Evolutionary conservation across 2,113 vertebrate species (phyloP).

Genomic region (Rhynchomys soricoides): DNA sequence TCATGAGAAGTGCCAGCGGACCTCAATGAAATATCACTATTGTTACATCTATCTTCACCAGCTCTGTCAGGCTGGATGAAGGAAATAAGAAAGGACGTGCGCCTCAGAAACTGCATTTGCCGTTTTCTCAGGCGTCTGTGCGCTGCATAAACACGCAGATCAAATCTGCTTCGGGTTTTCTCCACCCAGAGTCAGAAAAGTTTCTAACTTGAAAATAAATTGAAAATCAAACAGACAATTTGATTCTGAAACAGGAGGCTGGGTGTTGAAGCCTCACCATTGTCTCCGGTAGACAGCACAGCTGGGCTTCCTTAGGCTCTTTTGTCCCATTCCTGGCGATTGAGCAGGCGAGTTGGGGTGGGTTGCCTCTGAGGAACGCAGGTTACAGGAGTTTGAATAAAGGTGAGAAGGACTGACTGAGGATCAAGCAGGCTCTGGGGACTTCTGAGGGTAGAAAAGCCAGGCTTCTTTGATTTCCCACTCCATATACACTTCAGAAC

Average conservation of each 20-base stretch:
- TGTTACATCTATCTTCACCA: slow-evolving; percentile 68
- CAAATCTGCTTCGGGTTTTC: slow-evolving; percentile 58
- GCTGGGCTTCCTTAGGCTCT: slow-evolving; percentile 42
- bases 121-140: slow-evolving; percentile 51
- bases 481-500: slow-evolving; percentile 52
- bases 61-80: slow-evolving; percentile 58
- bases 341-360: slow-evolving; percentile 2
- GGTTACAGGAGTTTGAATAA: slow-evolving; percentile 59
- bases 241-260: slow-evolving; percentile 63
- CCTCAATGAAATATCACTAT: slow-evolving; percentile 70
- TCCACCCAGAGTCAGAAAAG: slow-evolving; percentile 53
- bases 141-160: slow-evolving; percentile 37
- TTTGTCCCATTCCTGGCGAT: slow-evolving; percentile 53
- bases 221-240: slow-evolving; percentile 57
- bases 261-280: slow-evolving; percentile 35
- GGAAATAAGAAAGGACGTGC: slow-evolving; percentile 41
- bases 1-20: slow-evolving; percentile 66
- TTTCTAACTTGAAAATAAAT: slow-evolving; percentile 74
- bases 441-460: slow-evolving; percentile 51
- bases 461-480: slow-evolving; percentile 51
- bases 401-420: slow-evolving; percentile 43
- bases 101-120: slow-evolving; percentile 41
- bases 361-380: background rate
- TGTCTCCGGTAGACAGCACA: slow-evolving; percentile 57
- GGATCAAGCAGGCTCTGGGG: slow-evolving; percentile 59